Percentiles rank a stretch among this genome's conserved stretches.
phyloP scores from a whole-genome alignment of 2,888 invertebrate species.

The Nemotelus nigrinus region DNA sequence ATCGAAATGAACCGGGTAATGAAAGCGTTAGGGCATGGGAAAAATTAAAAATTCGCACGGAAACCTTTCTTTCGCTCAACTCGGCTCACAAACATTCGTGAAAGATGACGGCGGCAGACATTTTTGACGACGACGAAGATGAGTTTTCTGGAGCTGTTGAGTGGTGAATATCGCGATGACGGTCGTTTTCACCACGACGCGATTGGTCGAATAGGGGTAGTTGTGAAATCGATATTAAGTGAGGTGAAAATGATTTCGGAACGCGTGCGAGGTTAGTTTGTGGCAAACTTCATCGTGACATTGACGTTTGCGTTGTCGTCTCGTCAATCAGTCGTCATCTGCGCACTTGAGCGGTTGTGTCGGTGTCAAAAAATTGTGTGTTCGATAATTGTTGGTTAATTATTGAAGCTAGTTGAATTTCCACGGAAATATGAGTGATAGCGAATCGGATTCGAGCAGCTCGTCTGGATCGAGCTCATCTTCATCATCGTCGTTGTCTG shows the following conservation, averaged over 20 bases:
- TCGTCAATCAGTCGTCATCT: conserved; percentile 7
- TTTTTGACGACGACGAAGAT: conserved; percentile 44
- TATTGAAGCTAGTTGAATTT: background rate
- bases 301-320: background rate
- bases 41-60: conserved; percentile 17
- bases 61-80: conserved; percentile 8
- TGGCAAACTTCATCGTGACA: background rate
- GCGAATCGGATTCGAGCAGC: conserved; percentile 22
- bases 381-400: background rate
- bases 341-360: conserved; percentile 9
- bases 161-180: background rate
- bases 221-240: background rate
- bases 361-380: conserved; percentile 20
- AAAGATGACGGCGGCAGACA: conserved; percentile 50
- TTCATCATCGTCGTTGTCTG: conserved; percentile 10
- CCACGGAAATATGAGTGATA: conserved; percentile 20
- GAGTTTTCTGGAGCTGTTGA: background rate
- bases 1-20: conserved; percentile 9
- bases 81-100: conserved; percentile 41
- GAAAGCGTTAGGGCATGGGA: background rate
- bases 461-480: conserved; percentile 16
- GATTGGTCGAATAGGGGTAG: background rate
- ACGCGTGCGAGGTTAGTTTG: background rate
- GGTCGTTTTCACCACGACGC: conserved; percentile 7
- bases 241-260: conserved; percentile 1